Conservation (phyloP, 2,888 invertebrate species). For the Orgyia antiqua region DNA sequence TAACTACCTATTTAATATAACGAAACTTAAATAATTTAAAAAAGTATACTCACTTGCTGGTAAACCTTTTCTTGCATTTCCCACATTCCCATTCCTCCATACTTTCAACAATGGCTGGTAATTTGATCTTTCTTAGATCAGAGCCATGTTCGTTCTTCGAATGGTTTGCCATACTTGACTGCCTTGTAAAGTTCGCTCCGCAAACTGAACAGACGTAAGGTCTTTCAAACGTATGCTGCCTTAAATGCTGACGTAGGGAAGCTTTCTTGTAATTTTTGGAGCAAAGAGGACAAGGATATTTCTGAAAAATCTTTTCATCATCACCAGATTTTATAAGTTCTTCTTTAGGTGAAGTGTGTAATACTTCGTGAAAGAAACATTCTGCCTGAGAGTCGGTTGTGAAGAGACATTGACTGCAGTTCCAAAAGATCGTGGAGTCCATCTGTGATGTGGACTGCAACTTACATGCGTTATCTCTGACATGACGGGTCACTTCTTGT, state of each 20-base stretch:
- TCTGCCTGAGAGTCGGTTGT: constrained; percentile 83
- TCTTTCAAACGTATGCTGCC: constrained; percentile 85
- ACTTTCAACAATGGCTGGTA: constrained; percentile 21
- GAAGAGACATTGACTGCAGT: constrained; percentile 80
- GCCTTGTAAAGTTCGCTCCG: constrained; percentile 80
- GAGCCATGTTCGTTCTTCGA: constrained; percentile 69
- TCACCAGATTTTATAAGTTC: constrained; percentile 36
- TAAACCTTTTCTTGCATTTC: constrained; percentile 43
- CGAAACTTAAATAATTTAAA: no score
- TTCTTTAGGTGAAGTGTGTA: constrained; percentile 75
- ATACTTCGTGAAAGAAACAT: constrained; percentile 83
- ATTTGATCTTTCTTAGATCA: constrained; percentile 23
- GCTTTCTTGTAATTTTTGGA: constrained; percentile 80
- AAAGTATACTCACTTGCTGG: constrained; percentile 40
- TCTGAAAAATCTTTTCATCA: constrained; percentile 48
- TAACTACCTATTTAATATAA: no score
- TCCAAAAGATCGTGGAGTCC: constrained; percentile 57
- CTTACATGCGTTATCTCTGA: constrained; percentile 79
- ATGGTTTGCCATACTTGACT: constrained; percentile 82
- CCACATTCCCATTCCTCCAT: constrained; percentile 34
- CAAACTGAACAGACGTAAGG: constrained; percentile 83
- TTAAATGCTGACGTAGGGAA: constrained; percentile 83
- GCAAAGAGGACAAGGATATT: constrained; percentile 83
- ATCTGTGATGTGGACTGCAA: constrained; percentile 39
- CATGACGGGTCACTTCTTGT: constrained; percentile 86